Evolutionary conservation across 1,140 invertebrate species (phyloP).

Genomic region (Conus ventricosus): DNA sequence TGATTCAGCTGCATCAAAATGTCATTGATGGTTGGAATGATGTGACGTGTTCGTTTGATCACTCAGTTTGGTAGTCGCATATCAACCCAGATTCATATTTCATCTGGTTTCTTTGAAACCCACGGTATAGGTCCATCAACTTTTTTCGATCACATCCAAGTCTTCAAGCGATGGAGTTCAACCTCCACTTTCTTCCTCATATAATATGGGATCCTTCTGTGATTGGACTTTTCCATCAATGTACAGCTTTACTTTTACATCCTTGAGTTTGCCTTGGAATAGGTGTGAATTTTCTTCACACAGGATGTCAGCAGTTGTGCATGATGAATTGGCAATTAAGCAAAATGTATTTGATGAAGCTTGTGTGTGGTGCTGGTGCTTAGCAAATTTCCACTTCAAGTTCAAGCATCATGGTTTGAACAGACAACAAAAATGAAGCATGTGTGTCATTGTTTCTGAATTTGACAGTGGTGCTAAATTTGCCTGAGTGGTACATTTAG

Average conservation of each 20-base stretch:
- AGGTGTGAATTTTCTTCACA: too few relatives aligned
- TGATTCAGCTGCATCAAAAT: too few relatives aligned
- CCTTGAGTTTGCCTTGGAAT: too few relatives aligned
- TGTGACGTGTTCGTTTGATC: too few relatives aligned
- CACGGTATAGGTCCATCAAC: not conserved
- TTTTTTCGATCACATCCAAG: not conserved
- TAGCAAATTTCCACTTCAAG: not conserved
- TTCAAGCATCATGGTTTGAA: not conserved
- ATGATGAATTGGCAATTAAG: not conserved
- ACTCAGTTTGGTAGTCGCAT: too few relatives aligned
- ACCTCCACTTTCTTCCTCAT: not conserved
- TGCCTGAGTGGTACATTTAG: too few relatives aligned
- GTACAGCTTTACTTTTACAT: too few relatives aligned
- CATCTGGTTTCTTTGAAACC: conserved; percentile 36
- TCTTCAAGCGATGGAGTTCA: conserved; percentile 18
- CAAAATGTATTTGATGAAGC: not conserved
- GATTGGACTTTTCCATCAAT: not conserved
- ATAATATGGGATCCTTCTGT: conserved; percentile 31
- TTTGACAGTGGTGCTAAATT: too few relatives aligned
- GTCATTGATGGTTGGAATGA: too few relatives aligned
- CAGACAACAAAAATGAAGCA: not conserved
- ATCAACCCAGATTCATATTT: too few relatives aligned
- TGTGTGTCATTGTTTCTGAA: too few relatives aligned
- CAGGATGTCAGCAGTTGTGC: too few relatives aligned
- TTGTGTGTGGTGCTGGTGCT: not conserved